Evolutionary conservation across 2,797 vertebrate genomes (phyloP), one percentile per base, ranked within the genome.

Genomic region (Poeciliopsis turneri): DNA sequence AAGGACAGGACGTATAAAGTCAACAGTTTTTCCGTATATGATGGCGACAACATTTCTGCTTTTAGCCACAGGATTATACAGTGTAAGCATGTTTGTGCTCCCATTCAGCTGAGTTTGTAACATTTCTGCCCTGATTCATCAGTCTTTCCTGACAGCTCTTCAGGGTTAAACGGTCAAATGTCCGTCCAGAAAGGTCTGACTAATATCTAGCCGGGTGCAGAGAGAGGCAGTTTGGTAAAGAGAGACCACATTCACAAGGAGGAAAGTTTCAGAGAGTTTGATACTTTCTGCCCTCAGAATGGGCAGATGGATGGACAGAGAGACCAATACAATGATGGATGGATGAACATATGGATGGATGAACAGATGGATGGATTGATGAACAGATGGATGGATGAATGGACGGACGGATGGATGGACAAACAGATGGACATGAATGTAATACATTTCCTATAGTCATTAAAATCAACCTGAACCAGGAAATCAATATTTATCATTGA

Each of bases 161-260:
- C 59, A 13, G 66, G 69, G 59, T 80, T 79, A 69, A 85, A 64
- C 46, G 70, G 68, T 78, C 80, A 75, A 83, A 84, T 1, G 36
- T 80, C 78, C 66, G 28, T 39, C 36, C 36, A 75, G 72, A 83
- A 80, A 83, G 28, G 66, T 77, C 78, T 83, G 84, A 89, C 80
- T 92, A 78, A 85, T 69, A 25, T 69, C 47, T 49, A 30, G 33
- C n/a, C 45, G 71, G 74, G 23, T 78, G 43, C 64, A 68, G 36
- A 18, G 18, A 20, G 36, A 66, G 8, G 18, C 15, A 39, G 6
- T 4, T 36, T 66, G 33, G 30, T 33, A 64, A 20, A 20, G 7
- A 20, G 6, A 18, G 3, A 39, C 4, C 9, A 36, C 1, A 30
- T 6, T 82, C 55, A 89, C 72, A 83, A 15, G n/a, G 45, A 9